Evolutionary conservation across 2,888 invertebrate species (phyloP), one percentile per base, ranked within the genome.

Genomic region (Pachymerium ferrugineum): DNA sequence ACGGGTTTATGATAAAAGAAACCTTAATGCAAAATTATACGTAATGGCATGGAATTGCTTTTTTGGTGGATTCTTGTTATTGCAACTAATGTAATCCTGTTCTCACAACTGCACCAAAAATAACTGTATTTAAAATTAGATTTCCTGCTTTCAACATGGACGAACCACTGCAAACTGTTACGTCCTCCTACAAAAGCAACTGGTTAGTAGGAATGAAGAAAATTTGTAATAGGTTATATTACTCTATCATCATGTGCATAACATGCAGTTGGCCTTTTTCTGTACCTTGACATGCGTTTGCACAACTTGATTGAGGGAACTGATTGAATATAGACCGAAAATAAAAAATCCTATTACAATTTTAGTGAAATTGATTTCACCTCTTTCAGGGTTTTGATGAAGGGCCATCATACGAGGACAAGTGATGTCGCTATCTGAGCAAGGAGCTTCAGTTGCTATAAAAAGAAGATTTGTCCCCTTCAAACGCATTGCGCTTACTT

Each of bases 391-490:
- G 22, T 54, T 19, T 54, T 54, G 47, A 22, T 54, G 16, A 22
- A 22, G 47, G 22, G 47, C 19, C 47, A 54, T 22, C 5, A 54
- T 54, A 22, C 47, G 47, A 16, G 47, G 16, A 54, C 47, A 54
- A 54, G 22, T 22, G 4, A 54, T 22, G 19, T 3, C 19, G 47
- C 10, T 54, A 19, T 54, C 47, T 22, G 47, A 1, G 47, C 47
- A 54, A 12, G 47, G 47, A 16, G 47, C 47, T 8, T 73, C 31
- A 31, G 31, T 35, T 5, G 47, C 69, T 30, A 73, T 68, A 1
- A 73, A 69, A 25, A 73, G 28, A n/a, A 73, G 38, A 47, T 73
- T 73, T 3, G 69, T 73, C 8, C 35, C 22, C 12, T 33, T 22
- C 14, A 73, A 16, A 16, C 47, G 3, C n/a, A 16, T 69, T 19